Percentiles rank a stretch among this genome's conserved stretches.
phyloP scores from a whole-genome alignment of 2,797 vertebrate species.

The Triplophysa bombifrons region DNA sequence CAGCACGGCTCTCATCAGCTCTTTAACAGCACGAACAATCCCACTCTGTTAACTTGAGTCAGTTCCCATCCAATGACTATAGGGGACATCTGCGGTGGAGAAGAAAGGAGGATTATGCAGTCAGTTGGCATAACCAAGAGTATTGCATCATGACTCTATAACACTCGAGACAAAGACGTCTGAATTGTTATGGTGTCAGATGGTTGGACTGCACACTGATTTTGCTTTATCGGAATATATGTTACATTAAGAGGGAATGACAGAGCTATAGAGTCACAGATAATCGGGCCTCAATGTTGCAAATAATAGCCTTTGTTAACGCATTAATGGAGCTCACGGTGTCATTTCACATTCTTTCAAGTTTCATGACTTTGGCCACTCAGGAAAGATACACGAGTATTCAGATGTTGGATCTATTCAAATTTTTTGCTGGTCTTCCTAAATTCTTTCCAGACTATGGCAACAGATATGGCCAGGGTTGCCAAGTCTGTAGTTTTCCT shows the following conservation, averaged over 20 bases:
- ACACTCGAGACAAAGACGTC: not conserved
- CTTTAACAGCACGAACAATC: slow-evolving; percentile 37
- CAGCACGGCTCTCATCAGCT: slow-evolving; percentile 38
- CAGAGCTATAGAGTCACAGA: slow-evolving; percentile 48
- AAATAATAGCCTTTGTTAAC: slow-evolving; percentile 54
- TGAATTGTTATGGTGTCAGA: slow-evolving; percentile 6
- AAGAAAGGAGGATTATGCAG: slow-evolving; percentile 7
- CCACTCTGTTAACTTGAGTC: slow-evolving; percentile 42
- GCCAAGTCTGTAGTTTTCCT: no score
- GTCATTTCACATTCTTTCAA: slow-evolving; percentile 3
- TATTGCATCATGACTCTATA: slow-evolving; percentile 10
- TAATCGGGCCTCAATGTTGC: slow-evolving; percentile 53
- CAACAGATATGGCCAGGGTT: no score
- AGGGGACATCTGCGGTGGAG: slow-evolving; percentile 36
- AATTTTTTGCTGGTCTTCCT: not conserved
- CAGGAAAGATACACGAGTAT: not conserved
- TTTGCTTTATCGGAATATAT: slow-evolving; percentile 17
- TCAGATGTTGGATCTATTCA: not conserved
- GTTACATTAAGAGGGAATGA: not conserved
- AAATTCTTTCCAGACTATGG: no score
- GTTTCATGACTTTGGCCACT: not conserved
- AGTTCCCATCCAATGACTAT: slow-evolving; percentile 39
- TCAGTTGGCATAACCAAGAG: slow-evolving; percentile 1
- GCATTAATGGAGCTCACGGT: slow-evolving; percentile 39
- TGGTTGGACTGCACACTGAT: not conserved